Evolutionary conservation across 2,797 vertebrate genomes (phyloP), one percentile per base, ranked within the genome.

Genomic region (Coranthus polyacanthus): DNA sequence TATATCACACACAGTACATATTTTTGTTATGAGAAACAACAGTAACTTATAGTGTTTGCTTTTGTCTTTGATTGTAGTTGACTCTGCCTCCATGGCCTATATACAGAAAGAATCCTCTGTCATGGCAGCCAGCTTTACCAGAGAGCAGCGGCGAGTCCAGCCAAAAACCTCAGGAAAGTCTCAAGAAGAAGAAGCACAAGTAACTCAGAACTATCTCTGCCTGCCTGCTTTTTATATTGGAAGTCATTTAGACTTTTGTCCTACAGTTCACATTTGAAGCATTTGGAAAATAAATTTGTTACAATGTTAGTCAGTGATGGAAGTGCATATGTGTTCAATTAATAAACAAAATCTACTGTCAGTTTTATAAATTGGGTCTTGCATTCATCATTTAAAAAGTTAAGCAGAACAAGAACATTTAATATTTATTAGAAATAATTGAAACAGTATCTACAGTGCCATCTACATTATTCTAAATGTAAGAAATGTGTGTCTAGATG

Each of bases 31-130:
- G 24, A 26, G 24, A 26, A 26, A 7, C 5, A 26, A 7, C 24
- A 26, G 24, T 2, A 7, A 32, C 29, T 32, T 8, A 32, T 9
- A 32, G 29, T 8, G 7, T 45, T 0, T 42, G 29, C 3, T 62
- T 3, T 56, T 15, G 68, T 41, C 21, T 67, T 51, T 39, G 20
- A 2, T 32, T 78, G 37, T 78, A 99, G 98, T 88, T 99, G 76
- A 99, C 97, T 0, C 94, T 99, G 54, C 98, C 98, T 20, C 97
- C 98, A 0, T 99, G 98, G 98, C 97, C 97, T 0, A 96, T 99
- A 93, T 99, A 96, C 90, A 95, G 97, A 71, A 91, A 77, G 82
- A 95, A 94, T 62, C 97, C 97, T 55, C 91, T 99, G 44, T 92
- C 93, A 56, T 99, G 98, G 98, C 94, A 98, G 79, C 96, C 97